Evolutionary conservation across 1,140 invertebrate species (phyloP).

Genomic region (Phymorhynchus buccinoides): DNA sequence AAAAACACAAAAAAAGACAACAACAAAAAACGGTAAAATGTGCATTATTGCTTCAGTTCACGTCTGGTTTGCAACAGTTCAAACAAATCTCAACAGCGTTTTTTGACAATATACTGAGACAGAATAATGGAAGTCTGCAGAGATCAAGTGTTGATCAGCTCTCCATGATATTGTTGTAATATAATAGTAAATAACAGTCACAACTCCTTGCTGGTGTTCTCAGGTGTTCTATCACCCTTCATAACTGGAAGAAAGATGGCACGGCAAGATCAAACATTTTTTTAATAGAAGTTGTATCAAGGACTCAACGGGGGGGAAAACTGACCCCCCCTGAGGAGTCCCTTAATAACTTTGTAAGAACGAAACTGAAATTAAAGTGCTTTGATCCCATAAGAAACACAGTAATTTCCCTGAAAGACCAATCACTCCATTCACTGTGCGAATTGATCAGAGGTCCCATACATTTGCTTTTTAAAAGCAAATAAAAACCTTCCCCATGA

Average conservation of each 20-base stretch:
- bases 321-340: neutral
- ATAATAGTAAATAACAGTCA: conserved; percentile 14
- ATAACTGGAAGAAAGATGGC: conserved; percentile 26
- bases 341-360: neutral
- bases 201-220: conserved; percentile 12
- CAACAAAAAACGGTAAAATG: neutral
- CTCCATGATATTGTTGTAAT: too few relatives aligned
- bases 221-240: neutral
- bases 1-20: too few relatives aligned
- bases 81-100: conserved; percentile 13
- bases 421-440: neutral
- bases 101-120: neutral
- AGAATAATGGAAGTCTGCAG: neutral
- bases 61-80: conserved; percentile 26
- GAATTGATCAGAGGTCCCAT: neutral
- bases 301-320: neutral
- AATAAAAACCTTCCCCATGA: neutral
- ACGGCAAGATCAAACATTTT: neutral
- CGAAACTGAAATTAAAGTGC: neutral
- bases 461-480: neutral
- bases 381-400: neutral
- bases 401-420: neutral
- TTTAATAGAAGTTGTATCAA: neutral
- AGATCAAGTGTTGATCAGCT: conserved; percentile 11
- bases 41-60: conserved; percentile 3